Evolutionary conservation across 2,113 vertebrate species (phyloP), one percentile per base, ranked within the genome.

Genomic region (Lepisosteus osseus): DNA sequence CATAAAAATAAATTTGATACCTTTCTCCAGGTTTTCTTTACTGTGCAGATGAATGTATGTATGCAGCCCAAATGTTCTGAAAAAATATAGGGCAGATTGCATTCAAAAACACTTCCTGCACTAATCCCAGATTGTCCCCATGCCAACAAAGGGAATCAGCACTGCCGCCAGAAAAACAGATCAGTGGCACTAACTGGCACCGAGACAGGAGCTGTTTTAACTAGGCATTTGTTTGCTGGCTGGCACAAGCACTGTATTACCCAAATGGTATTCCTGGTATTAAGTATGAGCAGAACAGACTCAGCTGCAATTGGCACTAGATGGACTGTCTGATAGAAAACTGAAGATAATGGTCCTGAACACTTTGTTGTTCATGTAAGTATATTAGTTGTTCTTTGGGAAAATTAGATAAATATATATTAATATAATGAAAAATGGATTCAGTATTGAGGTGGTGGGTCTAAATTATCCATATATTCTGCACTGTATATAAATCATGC

Each of bases 1-100:
- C 15, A 57, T 54, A 17, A 7, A 69, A 42, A 15, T 73, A 68
- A 67, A 65, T 65, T 29, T 67, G 51, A 68, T 68, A 56, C 56
- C n/a, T 11, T 3, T 17, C 55, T 72, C 56, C 41, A 9, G 54
- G 13, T 51, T 55, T 12, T 40, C 72, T 12, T 45, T 44, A 12
- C n/a, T 54, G 42, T 42, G 41, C 14, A 54, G 7, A 66, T 29
- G 54, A 66, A 12, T 44, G 61, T 8, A 17, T 40, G 9, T 8
- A 7, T 15, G 54, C 15, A 64, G 45, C 64, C 43, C 43, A n/a
- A 54, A 45, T 6, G 41, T n/a, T 72, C 40, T 43, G 62, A 41
- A 43, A 17, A 7, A 43, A 7, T 44, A n/a, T 6, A 57, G 41
- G 43, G 72, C 57, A 68, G 72, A 62, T 41, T 54, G 66, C 45